These are phyloP conservation scores for Crotalus viridis DNA, from an alignment of 2,113 vertebrate genomes.

Conservation along the genomic window DNA sequence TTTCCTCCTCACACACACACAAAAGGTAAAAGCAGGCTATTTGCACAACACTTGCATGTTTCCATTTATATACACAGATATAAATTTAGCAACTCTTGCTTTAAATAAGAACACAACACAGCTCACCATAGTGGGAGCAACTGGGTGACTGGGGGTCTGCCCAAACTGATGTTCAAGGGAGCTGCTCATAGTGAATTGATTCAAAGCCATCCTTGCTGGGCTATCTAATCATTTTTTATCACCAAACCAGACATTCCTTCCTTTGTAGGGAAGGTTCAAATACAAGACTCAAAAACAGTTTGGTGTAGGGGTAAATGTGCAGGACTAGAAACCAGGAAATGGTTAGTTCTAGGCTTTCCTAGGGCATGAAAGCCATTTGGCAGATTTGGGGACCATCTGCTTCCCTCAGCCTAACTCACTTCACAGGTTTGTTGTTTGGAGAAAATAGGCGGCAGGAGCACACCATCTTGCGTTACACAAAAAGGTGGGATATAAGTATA, in stretches of 20 bases:
- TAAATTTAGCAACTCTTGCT: neutral
- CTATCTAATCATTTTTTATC: neutral
- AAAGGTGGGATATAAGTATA: neutral
- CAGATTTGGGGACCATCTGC: no score
- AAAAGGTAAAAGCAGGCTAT: neutral
- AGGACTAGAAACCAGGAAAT: neutral
- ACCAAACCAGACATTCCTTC: neutral
- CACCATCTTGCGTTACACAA: neutral
- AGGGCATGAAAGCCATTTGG: no score
- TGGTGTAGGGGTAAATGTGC: neutral
- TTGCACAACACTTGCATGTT: neutral
- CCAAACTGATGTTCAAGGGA: neutral
- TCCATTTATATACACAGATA: neutral
- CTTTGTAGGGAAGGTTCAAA: neutral
- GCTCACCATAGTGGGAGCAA: neutral
- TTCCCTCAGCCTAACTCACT: no score
- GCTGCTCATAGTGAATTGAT: neutral
- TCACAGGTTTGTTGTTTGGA: neutral
- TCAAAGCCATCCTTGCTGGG: neutral
- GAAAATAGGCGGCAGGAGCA: neutral
- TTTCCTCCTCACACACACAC: neutral
- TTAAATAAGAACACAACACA: neutral
- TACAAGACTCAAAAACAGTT: neutral
- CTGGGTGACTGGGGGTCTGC: neutral
- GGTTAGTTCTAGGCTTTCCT: neutral